Conservation (phyloP, 1,140 invertebrate genomes). For the Solen grandis region DNA sequence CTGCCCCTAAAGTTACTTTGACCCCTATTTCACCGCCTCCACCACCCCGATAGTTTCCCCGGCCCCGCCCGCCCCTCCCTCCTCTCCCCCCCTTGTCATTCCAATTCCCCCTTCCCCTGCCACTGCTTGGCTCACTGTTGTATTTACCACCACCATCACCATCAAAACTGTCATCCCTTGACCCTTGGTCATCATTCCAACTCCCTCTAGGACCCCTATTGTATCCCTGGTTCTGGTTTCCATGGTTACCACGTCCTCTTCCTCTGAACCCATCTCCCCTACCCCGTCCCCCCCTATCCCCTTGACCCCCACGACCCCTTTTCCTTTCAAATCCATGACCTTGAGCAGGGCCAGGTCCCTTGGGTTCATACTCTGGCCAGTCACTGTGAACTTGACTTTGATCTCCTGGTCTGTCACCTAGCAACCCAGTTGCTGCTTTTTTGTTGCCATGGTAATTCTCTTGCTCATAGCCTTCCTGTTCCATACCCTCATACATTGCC, state of each 20-base stretch:
- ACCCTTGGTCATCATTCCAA: slow-evolving; percentile 39
- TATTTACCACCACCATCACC: slow-evolving; percentile 48
- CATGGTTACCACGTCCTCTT: slow-evolving; percentile 23
- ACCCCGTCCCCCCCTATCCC: slow-evolving; percentile 56
- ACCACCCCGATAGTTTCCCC: slow-evolving; percentile 17
- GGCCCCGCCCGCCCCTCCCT: slow-evolving; percentile 56
- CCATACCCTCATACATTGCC: slow-evolving; percentile 6
- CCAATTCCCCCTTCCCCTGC: slow-evolving; percentile 6
- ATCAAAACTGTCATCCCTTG: slow-evolving; percentile 31
- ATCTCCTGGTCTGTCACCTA: slow-evolving; percentile 3
- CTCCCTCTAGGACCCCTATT: slow-evolving; percentile 28
- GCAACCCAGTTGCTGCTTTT: slow-evolving; percentile 4
- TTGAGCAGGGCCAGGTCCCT: slow-evolving; percentile 35
- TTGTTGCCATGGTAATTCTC: neutral
- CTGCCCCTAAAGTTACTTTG: too few species aligned
- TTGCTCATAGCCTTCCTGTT: slow-evolving; percentile 16
- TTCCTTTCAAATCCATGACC: slow-evolving; percentile 40
- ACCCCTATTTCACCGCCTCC: slow-evolving; percentile 24
- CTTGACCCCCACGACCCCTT: slow-evolving; percentile 41
- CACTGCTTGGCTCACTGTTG: slow-evolving; percentile 22
- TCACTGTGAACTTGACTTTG: slow-evolving; percentile 36
- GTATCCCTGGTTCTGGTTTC: slow-evolving; percentile 21
- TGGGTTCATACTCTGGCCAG: slow-evolving; percentile 11
- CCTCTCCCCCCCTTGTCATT: slow-evolving; percentile 32
- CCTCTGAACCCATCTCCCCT: slow-evolving; percentile 32